These are phyloP conservation scores for Tribolium freemani DNA, from an alignment of 2,888 invertebrate species.

Conservation along the genomic window DNA sequence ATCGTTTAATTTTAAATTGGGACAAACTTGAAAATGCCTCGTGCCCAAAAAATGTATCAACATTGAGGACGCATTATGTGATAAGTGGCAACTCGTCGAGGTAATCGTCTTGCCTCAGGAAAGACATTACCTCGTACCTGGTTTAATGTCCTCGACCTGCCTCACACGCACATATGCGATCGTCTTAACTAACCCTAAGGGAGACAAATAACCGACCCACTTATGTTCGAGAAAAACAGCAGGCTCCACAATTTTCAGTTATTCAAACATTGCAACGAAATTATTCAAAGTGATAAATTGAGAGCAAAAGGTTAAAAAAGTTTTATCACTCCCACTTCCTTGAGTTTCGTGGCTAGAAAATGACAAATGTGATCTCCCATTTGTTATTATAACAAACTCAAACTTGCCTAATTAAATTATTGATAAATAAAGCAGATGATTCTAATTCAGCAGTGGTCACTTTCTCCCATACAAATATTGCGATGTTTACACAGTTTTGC, in stretches of 20 bases:
- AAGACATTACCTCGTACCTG: not conserved
- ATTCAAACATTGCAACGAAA: not conserved
- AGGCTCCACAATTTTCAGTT: not conserved
- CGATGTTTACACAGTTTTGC: no score
- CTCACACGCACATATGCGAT: not conserved
- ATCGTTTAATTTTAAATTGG: not conserved
- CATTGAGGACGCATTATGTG: not conserved
- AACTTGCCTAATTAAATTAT: not conserved
- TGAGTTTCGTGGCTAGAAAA: not conserved
- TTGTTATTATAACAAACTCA: not conserved
- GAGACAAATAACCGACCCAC: not conserved
- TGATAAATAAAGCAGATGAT: not conserved
- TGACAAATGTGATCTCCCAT: not conserved
- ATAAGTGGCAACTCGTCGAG: not conserved
- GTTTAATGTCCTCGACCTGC: not conserved
- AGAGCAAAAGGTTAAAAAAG: conserved; percentile 6
- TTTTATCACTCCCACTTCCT: not conserved
- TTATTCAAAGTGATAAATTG: conserved; percentile 1
- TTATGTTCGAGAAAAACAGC: not conserved
- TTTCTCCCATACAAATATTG: no score
- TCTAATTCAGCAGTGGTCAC: no score
- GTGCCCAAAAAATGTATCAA: not conserved
- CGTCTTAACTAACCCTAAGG: not conserved
- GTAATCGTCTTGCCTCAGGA: not conserved
- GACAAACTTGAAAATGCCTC: no score